These are phyloP conservation scores for Drosophila borealis DNA, from an alignment of 2,888 invertebrate genomes.

Conservation along the genomic window DNA sequence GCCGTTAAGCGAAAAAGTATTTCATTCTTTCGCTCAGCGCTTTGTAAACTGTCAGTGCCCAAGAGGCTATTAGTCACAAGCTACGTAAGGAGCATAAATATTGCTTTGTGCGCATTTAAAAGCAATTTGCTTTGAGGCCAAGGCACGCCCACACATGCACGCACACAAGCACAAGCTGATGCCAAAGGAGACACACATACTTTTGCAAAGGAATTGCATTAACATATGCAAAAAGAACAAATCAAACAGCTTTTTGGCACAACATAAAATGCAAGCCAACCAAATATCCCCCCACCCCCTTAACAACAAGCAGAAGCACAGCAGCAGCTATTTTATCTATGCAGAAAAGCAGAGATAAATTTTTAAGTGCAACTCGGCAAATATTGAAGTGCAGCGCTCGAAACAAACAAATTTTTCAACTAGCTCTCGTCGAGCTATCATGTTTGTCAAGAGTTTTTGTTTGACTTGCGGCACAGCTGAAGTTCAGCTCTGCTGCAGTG, in stretches of 20 bases:
- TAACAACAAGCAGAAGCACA: constrained; percentile 4
- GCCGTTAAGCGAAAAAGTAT: constrained; percentile 19
- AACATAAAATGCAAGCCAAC: constrained; percentile 28
- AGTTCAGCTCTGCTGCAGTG: constrained; percentile 33
- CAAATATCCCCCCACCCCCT: background rate
- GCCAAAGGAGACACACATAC: constrained; percentile 9
- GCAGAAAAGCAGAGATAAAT: constrained; percentile 52
- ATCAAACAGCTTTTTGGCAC: constrained; percentile 39
- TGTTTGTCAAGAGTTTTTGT: constrained; percentile 51
- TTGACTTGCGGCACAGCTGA: constrained; percentile 31
- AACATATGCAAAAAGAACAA: constrained; percentile 50
- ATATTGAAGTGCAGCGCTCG: constrained; percentile 33
- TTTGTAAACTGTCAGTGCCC: constrained; percentile 61
- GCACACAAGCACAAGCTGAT: constrained; percentile 1
- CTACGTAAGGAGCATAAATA: constrained; percentile 56
- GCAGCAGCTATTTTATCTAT: constrained; percentile 19
- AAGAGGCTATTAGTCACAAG: constrained; percentile 64
- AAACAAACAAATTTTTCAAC: constrained; percentile 18
- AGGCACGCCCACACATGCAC: constrained; percentile 20
- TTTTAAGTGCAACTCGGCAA: constrained; percentile 35
- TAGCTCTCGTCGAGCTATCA: constrained; percentile 28
- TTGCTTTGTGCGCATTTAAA: constrained; percentile 71
- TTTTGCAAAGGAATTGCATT: constrained; percentile 58
- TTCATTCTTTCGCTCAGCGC: constrained; percentile 19
- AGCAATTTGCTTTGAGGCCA: constrained; percentile 61